These are phyloP conservation scores for Acrobasis suavella DNA, from an alignment of 2,888 invertebrate genomes.

Conservation along the genomic window DNA sequence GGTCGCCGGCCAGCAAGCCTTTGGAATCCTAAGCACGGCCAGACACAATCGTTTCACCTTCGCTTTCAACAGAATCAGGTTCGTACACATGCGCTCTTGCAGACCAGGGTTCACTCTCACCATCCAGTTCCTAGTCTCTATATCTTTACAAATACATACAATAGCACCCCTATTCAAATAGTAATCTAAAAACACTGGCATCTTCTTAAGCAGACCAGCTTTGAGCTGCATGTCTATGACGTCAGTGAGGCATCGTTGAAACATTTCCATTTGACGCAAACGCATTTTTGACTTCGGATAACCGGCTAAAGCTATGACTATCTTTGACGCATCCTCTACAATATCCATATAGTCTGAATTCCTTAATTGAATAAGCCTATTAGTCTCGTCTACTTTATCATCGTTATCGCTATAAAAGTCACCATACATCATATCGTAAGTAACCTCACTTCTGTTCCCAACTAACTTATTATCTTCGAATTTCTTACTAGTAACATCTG, in stretches of 20 bases:
- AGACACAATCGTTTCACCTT: conserved; percentile 66
- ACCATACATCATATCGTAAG: conserved; percentile 45
- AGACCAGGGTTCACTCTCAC: conserved; percentile 64
- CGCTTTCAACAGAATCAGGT: conserved; percentile 59
- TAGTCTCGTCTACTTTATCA: conserved; percentile 63
- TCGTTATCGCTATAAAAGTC: conserved; percentile 63
- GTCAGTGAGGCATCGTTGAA: conserved; percentile 58
- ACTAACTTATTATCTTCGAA: conserved; percentile 34
- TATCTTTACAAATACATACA: conserved; percentile 69
- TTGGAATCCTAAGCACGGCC: conserved; percentile 65
- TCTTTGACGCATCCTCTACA: conserved; percentile 62
- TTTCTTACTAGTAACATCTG: conserved; percentile 53
- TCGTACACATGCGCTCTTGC: conserved; percentile 66
- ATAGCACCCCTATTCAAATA: conserved; percentile 70
- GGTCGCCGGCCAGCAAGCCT: conserved; percentile 60
- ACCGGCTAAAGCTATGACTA: conserved; percentile 64
- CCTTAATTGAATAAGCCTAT: conserved; percentile 61
- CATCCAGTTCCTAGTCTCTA: conserved; percentile 67
- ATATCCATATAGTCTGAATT: conserved; percentile 65
- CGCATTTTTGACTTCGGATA: conserved; percentile 71
- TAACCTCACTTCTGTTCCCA: conserved; percentile 45
- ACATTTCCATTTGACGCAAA: conserved; percentile 61
- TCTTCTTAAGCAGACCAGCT: conserved; percentile 57
- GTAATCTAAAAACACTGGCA: conserved; percentile 65
- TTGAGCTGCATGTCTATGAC: conserved; percentile 71